These are phyloP conservation scores for Caenorhabditis latens DNA, from an alignment of 1,140 invertebrate genomes.

Conservation along the genomic window DNA sequence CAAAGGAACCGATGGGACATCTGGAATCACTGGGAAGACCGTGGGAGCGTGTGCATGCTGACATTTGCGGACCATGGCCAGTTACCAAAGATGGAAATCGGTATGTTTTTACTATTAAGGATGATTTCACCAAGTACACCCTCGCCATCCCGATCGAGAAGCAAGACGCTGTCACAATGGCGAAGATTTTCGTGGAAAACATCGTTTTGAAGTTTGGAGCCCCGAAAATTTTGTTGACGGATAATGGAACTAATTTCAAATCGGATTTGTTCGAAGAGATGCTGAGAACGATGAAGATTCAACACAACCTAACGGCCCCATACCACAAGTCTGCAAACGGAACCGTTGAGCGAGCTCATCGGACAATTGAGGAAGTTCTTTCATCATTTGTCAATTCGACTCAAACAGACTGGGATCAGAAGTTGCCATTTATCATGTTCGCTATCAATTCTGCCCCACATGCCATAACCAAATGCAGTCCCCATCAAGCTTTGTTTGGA, in stretches of 20 bases:
- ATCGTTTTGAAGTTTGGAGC: conserved; percentile 40
- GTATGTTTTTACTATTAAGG: conserved; percentile 16
- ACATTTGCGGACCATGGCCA: conserved; percentile 36
- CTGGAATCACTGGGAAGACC: neutral
- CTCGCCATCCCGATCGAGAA: neutral
- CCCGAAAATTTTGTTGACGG: conserved; percentile 16
- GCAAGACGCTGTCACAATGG: neutral
- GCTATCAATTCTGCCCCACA: conserved; percentile 17
- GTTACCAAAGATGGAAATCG: conserved; percentile 37
- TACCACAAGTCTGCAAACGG: conserved; percentile 37
- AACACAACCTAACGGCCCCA: conserved; percentile 2
- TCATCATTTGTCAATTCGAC: neutral
- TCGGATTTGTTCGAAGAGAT: neutral
- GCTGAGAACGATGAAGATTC: neutral
- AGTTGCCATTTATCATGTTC: neutral
- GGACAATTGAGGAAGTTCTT: conserved; percentile 18
- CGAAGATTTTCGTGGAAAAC: neutral
- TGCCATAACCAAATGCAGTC: neutral
- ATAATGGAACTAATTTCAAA: conserved; percentile 16
- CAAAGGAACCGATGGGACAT: conserved; percentile 31
- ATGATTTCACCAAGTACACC: conserved; percentile 29
- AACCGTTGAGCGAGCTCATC: neutral
- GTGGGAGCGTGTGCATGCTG: conserved; percentile 12
- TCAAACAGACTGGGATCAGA: conserved; percentile 35
- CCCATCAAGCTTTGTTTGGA: conserved; percentile 10